Percentiles rank a stretch among this genome's conserved stretches.
phyloP scores from a whole-genome alignment of 2,113 vertebrate species.

The Sturnira hondurensis region DNA sequence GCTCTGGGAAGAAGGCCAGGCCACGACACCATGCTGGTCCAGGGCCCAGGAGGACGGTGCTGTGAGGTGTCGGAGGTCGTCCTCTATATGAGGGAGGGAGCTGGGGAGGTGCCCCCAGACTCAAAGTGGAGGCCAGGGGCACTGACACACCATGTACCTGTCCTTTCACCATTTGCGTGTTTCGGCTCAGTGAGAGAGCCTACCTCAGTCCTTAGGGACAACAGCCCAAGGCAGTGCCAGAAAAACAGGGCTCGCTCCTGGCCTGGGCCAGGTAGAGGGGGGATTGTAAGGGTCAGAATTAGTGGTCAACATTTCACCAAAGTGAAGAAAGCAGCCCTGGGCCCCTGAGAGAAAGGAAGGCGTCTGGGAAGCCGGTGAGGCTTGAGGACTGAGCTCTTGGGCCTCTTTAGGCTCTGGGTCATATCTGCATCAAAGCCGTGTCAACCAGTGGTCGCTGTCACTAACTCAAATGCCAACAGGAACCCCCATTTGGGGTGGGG shows the following conservation, averaged over 20 bases:
- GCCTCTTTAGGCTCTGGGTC: neutral
- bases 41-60: neutral
- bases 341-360: neutral
- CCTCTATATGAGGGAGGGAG: neutral
- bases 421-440: neutral
- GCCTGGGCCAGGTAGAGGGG: too few species aligned
- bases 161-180: neutral
- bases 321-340: neutral
- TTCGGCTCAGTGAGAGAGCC: neutral
- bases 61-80: neutral
- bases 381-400: fast-evolving
- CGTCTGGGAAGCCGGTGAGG: fast-evolving
- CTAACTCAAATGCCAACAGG: neutral
- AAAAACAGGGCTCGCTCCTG: neutral
- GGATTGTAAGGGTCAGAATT: fast-evolving
- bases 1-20: neutral
- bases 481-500: neutral
- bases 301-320: neutral
- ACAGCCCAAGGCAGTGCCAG: neutral
- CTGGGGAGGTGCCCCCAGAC: neutral
- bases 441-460: neutral
- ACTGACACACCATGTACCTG: neutral
- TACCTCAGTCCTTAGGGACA: neutral
- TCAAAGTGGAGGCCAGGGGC: neutral
- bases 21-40: neutral